Conservation (phyloP, 2,888 invertebrate species). For the Disparrhopalites patrizii region DNA sequence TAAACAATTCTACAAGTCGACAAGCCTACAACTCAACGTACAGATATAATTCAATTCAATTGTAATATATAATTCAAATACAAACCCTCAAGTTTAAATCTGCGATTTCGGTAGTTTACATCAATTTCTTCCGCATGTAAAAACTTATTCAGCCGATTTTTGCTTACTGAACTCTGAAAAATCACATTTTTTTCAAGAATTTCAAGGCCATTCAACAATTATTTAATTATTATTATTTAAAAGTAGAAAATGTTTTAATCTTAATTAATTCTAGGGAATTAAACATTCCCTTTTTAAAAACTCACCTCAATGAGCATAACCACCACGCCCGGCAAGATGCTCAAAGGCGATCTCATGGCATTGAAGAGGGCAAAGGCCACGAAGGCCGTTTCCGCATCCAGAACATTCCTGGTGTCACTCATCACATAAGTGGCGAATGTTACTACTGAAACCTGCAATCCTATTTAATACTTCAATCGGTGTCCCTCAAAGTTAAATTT, state of each 20-base stretch:
- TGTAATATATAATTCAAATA: too few species aligned
- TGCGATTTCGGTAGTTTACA: too few species aligned
- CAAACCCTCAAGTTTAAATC: too few species aligned
- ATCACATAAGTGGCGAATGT: conserved; percentile 80
- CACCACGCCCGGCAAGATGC: conserved; percentile 50
- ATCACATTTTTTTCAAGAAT: too few species aligned
- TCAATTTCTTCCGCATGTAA: conserved; percentile 58
- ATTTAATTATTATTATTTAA: too few species aligned
- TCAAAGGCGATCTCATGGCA: conserved; percentile 58
- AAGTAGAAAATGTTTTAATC: too few species aligned
- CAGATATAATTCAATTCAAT: too few species aligned
- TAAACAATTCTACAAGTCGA: too few species aligned
- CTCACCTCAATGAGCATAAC: conserved; percentile 86
- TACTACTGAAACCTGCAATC: conserved; percentile 51
- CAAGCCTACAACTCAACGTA: too few species aligned
- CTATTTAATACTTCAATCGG: too few species aligned
- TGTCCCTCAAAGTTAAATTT: too few species aligned
- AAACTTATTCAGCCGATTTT: conserved; percentile 58
- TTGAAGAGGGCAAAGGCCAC: conserved; percentile 60
- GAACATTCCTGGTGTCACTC: conserved; percentile 62
- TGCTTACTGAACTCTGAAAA: conserved; percentile 52
- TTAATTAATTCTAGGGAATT: neutral
- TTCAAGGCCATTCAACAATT: neutral
- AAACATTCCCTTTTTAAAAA: neutral
- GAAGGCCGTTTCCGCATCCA: conserved; percentile 57